Conservation (phyloP, 2,113 vertebrate genomes). For the Panthera tigris region DNA sequence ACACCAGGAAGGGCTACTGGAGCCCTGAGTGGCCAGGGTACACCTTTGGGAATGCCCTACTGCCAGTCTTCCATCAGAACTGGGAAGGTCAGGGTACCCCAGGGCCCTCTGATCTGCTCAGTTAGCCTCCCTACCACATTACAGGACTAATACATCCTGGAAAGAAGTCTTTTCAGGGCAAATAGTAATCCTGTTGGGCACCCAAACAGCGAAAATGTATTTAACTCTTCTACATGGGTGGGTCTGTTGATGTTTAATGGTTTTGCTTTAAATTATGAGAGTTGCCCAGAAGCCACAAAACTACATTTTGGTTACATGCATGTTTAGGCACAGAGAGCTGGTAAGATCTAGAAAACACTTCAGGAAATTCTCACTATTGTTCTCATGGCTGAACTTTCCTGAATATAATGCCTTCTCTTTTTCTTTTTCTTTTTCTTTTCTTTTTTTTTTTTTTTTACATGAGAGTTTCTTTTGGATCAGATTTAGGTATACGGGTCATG, state of each 20-base stretch:
- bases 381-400: slow-evolving; percentile 50
- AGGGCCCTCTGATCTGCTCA: neutral
- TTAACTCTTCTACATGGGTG: slow-evolving; percentile 53
- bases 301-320: slow-evolving; percentile 48
- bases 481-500: slow-evolving; percentile 48
- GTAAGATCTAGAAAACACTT: slow-evolving; percentile 37
- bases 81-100: neutral
- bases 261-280: slow-evolving; percentile 62
- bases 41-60: neutral
- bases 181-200: neutral
- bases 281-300: slow-evolving; percentile 63
- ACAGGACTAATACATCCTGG: neutral
- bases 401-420: neutral
- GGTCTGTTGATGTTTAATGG: slow-evolving; percentile 54
- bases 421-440: neutral
- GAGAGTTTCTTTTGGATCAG: slow-evolving; percentile 66
- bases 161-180: neutral
- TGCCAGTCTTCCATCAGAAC: neutral
- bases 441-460: neutral
- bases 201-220: slow-evolving; percentile 1
- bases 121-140: neutral
- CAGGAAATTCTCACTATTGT: slow-evolving; percentile 49
- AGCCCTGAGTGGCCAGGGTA: neutral
- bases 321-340: slow-evolving; percentile 22
- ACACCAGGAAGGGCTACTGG: neutral